Percentiles rank a stretch among this genome's conserved stretches.
Evolutionary conservation across 2,888 invertebrate species (phyloP).

Genomic region (Drosophila demipolita): DNA sequence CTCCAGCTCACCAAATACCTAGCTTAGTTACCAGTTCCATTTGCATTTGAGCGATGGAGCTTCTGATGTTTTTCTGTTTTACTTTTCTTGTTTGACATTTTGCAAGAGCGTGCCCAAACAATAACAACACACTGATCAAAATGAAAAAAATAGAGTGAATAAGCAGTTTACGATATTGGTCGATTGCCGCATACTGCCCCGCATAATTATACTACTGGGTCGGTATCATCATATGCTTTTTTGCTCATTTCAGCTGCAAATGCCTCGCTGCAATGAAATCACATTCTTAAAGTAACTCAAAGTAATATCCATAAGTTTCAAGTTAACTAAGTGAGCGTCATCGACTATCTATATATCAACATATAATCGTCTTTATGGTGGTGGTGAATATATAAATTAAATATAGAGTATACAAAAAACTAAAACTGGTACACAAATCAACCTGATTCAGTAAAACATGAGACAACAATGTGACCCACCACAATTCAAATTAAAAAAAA

Average conservation of each 20-base stretch:
- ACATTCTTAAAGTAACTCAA: neutral
- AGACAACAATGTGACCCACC: no score
- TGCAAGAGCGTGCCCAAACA: slow-evolving; percentile 44
- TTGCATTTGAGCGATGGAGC: slow-evolving; percentile 27
- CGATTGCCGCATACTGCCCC: slow-evolving; percentile 9
- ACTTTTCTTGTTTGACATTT: slow-evolving; percentile 41
- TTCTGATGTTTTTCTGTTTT: slow-evolving; percentile 8
- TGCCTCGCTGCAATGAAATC: neutral
- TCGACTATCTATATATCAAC: neutral
- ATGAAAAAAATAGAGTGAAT: slow-evolving; percentile 8
- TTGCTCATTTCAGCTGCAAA: slow-evolving; percentile 8
- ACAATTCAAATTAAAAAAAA: no score
- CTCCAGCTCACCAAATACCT: neutral
- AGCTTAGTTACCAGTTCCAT: slow-evolving; percentile 35
- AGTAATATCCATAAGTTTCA: neutral
- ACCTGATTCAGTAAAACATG: neutral
- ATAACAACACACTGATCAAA: slow-evolving; percentile 46
- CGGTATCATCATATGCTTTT: slow-evolving; percentile 8
- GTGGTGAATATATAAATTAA: no score
- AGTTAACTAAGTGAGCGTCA: neutral
- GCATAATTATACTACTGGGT: neutral
- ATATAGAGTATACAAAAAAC: neutral
- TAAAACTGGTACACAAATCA: neutral
- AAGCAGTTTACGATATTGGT: slow-evolving; percentile 58
- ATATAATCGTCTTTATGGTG: no score